phyloP scores from a whole-genome alignment of 2,797 vertebrate species.

The Distichodus sexfasciatus region DNA sequence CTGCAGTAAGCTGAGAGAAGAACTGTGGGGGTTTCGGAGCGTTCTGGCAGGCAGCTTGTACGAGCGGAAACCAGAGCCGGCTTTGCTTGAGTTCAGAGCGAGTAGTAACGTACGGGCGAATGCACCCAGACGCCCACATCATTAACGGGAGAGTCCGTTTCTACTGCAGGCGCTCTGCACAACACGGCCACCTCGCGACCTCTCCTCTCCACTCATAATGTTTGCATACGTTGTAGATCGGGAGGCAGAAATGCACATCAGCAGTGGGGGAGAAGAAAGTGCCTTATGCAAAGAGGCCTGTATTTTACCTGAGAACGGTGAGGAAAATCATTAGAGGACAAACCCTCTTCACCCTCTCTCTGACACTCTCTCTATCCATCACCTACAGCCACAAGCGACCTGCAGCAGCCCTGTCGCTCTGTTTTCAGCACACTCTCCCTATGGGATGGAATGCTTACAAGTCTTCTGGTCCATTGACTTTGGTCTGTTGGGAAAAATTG shows the following conservation, averaged over 20 bases:
- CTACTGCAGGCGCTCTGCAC: conserved; percentile 20
- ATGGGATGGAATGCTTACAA: neutral
- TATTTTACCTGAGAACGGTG: conserved; percentile 43
- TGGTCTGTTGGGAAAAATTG: neutral
- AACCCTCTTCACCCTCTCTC: conserved; percentile 22
- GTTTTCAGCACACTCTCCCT: neutral
- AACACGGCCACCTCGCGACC: conserved; percentile 14
- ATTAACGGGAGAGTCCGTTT: conserved; percentile 12
- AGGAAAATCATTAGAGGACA: conserved; percentile 45
- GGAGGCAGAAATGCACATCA: neutral
- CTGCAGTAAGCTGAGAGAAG: conserved; percentile 16
- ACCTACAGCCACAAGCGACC: conserved; percentile 24
- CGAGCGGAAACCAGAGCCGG: conserved; percentile 17
- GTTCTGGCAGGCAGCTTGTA: conserved; percentile 24
- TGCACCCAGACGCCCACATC: conserved; percentile 31
- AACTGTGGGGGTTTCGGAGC: conserved; percentile 9
- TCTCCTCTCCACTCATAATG: conserved; percentile 15
- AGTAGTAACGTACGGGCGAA: conserved; percentile 16
- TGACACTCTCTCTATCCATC: conserved; percentile 39
- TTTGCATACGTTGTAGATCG: conserved; percentile 3
- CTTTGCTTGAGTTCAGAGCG: conserved; percentile 11
- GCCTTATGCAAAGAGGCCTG: conserved; percentile 9
- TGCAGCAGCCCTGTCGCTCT: conserved; percentile 11
- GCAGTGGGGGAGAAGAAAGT: neutral
- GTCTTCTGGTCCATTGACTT: too few relatives aligned